phyloP scores from a whole-genome alignment of 2,113 vertebrate genomes.

The Ardeotis arabs region DNA sequence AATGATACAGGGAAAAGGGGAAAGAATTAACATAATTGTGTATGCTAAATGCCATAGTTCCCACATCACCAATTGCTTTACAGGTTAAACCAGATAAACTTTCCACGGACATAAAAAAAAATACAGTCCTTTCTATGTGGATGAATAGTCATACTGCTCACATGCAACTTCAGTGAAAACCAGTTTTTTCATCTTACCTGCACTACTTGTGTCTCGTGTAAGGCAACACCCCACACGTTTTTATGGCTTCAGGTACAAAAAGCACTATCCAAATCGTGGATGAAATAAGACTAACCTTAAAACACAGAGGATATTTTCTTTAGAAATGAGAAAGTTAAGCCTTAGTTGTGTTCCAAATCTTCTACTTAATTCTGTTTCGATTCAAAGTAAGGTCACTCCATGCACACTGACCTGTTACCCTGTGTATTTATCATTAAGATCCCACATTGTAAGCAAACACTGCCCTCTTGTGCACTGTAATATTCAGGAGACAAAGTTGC shows the following conservation, averaged over 20 bases:
- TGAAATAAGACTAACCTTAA: slow-evolving; percentile 14
- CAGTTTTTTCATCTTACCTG: not conserved
- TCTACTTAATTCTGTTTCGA: slow-evolving; percentile 9
- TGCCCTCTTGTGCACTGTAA: slow-evolving; percentile 78
- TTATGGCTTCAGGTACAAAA: slow-evolving; percentile 31
- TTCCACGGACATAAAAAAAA: not conserved
- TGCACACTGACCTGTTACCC: slow-evolving; percentile 44
- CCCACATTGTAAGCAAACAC: slow-evolving; percentile 65
- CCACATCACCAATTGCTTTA: not conserved
- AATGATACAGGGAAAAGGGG: not conserved
- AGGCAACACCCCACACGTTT: not conserved
- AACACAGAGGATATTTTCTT: not conserved
- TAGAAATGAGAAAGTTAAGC: not conserved
- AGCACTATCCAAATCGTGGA: not conserved
- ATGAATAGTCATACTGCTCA: not conserved
- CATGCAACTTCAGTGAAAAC: not conserved
- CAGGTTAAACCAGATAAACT: not conserved
- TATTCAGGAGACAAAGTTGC: not conserved
- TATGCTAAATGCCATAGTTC: not conserved
- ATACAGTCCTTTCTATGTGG: not conserved
- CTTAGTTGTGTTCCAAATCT: not conserved
- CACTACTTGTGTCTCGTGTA: not conserved
- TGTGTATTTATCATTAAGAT: not conserved
- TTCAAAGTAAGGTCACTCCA: slow-evolving; percentile 46
- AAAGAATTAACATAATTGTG: not conserved